phyloP scores from a whole-genome alignment of 1,140 invertebrate genomes.

The Plutomurus gul region DNA sequence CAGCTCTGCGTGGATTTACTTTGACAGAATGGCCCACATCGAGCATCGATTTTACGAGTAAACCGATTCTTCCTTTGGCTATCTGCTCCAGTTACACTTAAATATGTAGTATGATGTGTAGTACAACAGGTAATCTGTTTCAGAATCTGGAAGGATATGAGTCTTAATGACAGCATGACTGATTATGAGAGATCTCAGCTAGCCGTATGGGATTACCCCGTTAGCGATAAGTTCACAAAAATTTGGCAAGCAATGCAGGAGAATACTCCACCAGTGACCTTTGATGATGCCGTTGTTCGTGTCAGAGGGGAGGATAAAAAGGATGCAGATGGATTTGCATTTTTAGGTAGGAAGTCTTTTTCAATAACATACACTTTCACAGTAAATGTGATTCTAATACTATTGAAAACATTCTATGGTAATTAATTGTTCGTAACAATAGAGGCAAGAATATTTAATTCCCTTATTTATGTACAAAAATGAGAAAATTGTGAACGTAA shows the following conservation, averaged over 20 bases:
- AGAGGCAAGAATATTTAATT: too few relatives aligned
- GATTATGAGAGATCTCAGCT: constrained; percentile 88
- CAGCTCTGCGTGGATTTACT: constrained; percentile 87
- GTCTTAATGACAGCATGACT: constrained; percentile 86
- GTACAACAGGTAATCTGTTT: constrained; percentile 54
- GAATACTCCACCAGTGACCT: constrained; percentile 73
- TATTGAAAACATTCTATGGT: neutral
- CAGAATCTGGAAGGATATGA: constrained; percentile 98
- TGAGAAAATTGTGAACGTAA: too few relatives aligned
- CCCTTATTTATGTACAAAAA: too few relatives aligned
- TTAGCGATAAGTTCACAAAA: constrained; percentile 97
- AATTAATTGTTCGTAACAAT: neutral
- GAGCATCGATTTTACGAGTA: constrained; percentile 94
- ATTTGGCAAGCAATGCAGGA: constrained; percentile 98
- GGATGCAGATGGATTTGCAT: constrained; percentile 80
- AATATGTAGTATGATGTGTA: too few relatives aligned
- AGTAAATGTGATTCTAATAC: neutral
- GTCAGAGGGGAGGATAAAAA: constrained; percentile 72
- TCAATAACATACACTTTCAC: too few relatives aligned
- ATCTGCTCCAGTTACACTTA: constrained; percentile 9
- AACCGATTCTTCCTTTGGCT: constrained; percentile 55
- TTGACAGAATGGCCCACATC: constrained; percentile 93
- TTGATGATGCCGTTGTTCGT: constrained; percentile 77
- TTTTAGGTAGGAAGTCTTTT: constrained; percentile 74
- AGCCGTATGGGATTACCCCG: constrained; percentile 98